phyloP scores from a whole-genome alignment of 2,888 invertebrate species.

The Cantharis nigra region DNA sequence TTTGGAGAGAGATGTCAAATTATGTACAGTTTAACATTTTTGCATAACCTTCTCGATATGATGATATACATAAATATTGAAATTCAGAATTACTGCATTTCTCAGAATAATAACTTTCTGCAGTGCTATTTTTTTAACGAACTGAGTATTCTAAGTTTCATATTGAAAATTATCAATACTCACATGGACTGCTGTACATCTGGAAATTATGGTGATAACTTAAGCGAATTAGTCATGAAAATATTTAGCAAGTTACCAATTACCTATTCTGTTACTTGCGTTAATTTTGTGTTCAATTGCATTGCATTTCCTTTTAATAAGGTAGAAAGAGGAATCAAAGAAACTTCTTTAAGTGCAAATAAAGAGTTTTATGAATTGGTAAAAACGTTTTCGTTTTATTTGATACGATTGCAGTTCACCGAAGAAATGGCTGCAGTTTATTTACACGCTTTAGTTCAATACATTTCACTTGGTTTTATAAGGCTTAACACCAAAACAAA shows the following conservation, averaged over 20 bases:
- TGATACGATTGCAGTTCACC: slow-evolving; percentile 30
- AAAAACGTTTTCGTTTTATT: slow-evolving; percentile 34
- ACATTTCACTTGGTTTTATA: slow-evolving; percentile 39
- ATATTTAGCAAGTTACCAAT: slow-evolving; percentile 38
- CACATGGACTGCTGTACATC: neutral
- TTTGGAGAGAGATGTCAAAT: neutral
- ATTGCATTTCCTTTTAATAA: slow-evolving; percentile 39
- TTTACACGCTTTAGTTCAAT: slow-evolving; percentile 36
- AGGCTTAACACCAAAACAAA: slow-evolving; percentile 34
- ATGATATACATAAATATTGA: neutral
- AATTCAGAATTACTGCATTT: neutral
- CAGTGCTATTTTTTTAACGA: neutral
- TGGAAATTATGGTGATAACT: neutral
- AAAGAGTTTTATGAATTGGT: slow-evolving; percentile 1
- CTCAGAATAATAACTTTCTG: neutral
- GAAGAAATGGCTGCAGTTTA: slow-evolving; percentile 31
- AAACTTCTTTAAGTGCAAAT: neutral
- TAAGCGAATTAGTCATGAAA: slow-evolving; percentile 20
- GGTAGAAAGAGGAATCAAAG: neutral
- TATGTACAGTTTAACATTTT: neutral
- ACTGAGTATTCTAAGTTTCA: neutral
- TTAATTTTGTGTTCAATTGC: slow-evolving; percentile 43
- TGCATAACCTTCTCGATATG: neutral
- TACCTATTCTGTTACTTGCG: slow-evolving; percentile 37
- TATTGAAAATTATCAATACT: neutral